Conservation (phyloP, 1,140 invertebrate species). For the Proales similis region DNA sequence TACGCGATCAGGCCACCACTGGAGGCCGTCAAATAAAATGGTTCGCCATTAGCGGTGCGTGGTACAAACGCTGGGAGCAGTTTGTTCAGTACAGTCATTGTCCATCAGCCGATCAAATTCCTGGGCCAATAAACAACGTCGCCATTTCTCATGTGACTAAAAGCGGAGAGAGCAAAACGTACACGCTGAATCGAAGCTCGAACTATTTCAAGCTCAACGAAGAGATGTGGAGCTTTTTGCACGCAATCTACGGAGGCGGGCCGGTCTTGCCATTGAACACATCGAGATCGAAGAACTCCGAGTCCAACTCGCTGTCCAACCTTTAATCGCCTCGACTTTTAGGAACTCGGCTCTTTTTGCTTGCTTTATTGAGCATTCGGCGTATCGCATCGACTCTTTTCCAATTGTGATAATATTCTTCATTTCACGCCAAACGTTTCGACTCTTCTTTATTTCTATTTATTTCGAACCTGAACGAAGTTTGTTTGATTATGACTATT, state of each 20-base stretch:
- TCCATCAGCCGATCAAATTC: constrained; percentile 21
- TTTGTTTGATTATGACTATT: too few relatives aligned
- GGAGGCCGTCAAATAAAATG: too few relatives aligned
- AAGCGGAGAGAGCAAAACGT: neutral
- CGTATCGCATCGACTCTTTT: too few relatives aligned
- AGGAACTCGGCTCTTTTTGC: too few relatives aligned
- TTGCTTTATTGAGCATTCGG: too few relatives aligned
- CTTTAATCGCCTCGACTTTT: too few relatives aligned
- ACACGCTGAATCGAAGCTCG: neutral
- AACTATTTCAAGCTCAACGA: constrained; percentile 31
- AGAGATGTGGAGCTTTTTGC: constrained; percentile 35
- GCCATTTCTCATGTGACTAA: constrained; percentile 17
- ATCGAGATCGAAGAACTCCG: too few relatives aligned
- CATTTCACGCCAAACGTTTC: too few relatives aligned
- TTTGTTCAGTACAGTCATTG: constrained; percentile 18
- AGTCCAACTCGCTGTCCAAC: too few relatives aligned
- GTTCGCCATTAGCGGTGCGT: constrained; percentile 5
- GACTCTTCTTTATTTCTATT: too few relatives aligned
- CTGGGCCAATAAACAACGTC: constrained; percentile 26
- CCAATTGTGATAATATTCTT: too few relatives aligned
- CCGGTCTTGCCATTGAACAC: constrained; percentile 11
- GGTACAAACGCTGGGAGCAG: constrained; percentile 10
- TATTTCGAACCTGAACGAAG: too few relatives aligned
- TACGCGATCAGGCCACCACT: neutral
- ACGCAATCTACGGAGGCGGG: constrained; percentile 21